A percentile compares a stretch with the other conserved stretches of the same genome.
Evolutionary conservation across 2,888 invertebrate genomes (phyloP).

Genomic region (Xylophagus ater): DNA sequence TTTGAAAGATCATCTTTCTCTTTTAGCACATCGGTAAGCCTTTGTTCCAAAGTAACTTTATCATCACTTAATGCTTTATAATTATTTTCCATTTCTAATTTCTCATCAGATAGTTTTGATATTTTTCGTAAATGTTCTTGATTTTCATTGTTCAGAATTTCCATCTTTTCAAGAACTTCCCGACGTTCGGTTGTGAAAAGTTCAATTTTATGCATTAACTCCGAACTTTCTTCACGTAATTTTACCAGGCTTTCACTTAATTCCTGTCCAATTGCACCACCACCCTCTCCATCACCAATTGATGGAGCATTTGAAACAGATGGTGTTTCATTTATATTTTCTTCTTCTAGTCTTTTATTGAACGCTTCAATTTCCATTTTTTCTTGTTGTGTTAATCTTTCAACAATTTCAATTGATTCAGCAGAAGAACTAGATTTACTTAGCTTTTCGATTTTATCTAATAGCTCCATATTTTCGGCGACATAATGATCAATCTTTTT

Average conservation of each 20-base stretch:
- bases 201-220: constrained; percentile 55
- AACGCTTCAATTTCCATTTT: constrained; percentile 58
- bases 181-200: constrained; percentile 56
- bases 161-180: constrained; percentile 59
- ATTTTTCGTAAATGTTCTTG: constrained; percentile 43
- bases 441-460: constrained; percentile 60
- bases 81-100: constrained; percentile 40
- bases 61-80: constrained; percentile 41
- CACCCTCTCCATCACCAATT: constrained; percentile 14
- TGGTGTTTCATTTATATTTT: constrained; percentile 11
- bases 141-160: constrained; percentile 49
- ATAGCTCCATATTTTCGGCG: constrained; percentile 62
- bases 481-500: constrained; percentile 54
- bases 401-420: constrained; percentile 65
- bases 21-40: not conserved
- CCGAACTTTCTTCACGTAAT: constrained; percentile 52
- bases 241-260: constrained; percentile 47
- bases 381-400: constrained; percentile 57
- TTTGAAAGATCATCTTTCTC: constrained; percentile 11
- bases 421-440: constrained; percentile 60
- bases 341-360: constrained; percentile 40
- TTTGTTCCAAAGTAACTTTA: constrained; percentile 28
- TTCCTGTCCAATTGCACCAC: constrained; percentile 32
- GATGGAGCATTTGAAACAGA: constrained; percentile 10
- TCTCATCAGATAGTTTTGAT: constrained; percentile 43